Conservation (phyloP, 2,797 vertebrate species). For the Epinephelus malabaricus region DNA sequence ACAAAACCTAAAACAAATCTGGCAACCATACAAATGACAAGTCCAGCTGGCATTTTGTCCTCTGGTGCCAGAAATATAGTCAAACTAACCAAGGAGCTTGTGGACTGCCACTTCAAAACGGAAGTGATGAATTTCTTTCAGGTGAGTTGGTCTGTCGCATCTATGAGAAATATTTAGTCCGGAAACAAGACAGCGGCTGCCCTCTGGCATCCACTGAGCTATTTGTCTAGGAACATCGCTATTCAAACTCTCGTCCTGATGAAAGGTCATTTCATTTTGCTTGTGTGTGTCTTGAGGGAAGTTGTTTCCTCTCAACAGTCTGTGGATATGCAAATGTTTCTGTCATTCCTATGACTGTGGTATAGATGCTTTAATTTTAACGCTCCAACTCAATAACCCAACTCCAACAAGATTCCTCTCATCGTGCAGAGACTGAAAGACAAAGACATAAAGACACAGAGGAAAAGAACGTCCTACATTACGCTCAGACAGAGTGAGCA, state of each 20-base stretch:
- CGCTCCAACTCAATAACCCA: not conserved
- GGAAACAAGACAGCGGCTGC: not conserved
- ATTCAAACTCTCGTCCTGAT: not conserved
- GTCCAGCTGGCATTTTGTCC: not conserved
- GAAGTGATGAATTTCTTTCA: not conserved
- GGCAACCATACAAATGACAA: not conserved
- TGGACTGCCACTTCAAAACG: not conserved
- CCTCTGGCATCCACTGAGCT: slow-evolving; percentile 4
- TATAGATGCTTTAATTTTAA: no score
- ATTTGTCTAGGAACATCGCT: not conserved
- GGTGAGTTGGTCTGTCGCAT: not conserved
- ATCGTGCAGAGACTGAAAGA: not conserved
- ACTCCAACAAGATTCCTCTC: not conserved
- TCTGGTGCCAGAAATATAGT: not conserved
- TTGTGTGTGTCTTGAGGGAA: no score
- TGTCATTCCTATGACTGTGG: no score
- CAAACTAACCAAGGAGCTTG: not conserved
- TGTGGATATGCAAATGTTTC: not conserved
- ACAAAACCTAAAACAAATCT: not conserved
- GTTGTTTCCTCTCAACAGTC: not conserved
- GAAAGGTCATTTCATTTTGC: no score
- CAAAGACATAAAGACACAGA: not conserved
- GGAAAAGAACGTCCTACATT: slow-evolving; percentile 40
- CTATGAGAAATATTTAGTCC: not conserved
- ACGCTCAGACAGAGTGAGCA: not conserved